A percentile compares a stretch with the other conserved stretches of the same genome.
Evolutionary conservation across 2,888 invertebrate genomes (phyloP).

Genomic region (Phengaris alcon): DNA sequence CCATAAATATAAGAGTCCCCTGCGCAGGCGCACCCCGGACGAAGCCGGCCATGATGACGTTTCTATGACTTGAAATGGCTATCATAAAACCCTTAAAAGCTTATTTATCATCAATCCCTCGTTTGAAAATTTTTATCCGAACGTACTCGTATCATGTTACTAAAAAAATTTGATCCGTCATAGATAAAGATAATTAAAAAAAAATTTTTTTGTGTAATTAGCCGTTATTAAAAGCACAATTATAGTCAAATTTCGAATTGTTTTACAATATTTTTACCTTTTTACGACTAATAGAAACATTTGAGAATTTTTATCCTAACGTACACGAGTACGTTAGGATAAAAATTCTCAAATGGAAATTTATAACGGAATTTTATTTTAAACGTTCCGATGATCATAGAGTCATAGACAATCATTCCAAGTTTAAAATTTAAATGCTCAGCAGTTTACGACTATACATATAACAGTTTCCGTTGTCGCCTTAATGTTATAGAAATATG

Average conservation of each 20-base stretch:
- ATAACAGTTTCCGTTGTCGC: constrained; percentile 15
- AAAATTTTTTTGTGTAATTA: background rate
- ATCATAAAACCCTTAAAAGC: constrained; percentile 26
- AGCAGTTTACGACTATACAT: constrained; percentile 1
- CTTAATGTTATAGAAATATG: constrained; percentile 19
- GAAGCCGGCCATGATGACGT: constrained; percentile 15
- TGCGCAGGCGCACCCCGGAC: background rate
- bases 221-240: background rate
- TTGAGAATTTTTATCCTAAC: too few species aligned
- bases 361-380: constrained; percentile 26
- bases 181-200: constrained; percentile 1
- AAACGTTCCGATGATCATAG: constrained; percentile 7
- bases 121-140: background rate
- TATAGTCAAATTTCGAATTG: background rate
- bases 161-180: background rate
- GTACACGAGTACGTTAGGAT: too few species aligned
- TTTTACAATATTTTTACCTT: background rate
- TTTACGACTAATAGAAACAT: background rate
- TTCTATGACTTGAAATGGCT: constrained; percentile 1
- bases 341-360: too few species aligned
- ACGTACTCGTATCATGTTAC: constrained; percentile 1
- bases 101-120: constrained; percentile 23
- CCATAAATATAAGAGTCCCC: constrained; percentile 55
- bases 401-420: constrained; percentile 7
- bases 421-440: constrained; percentile 13